Percentiles rank a stretch among this genome's conserved stretches.
Evolutionary conservation across 2,797 vertebrate species (phyloP).

Genomic region (Micropoecilia bifurca): DNA sequence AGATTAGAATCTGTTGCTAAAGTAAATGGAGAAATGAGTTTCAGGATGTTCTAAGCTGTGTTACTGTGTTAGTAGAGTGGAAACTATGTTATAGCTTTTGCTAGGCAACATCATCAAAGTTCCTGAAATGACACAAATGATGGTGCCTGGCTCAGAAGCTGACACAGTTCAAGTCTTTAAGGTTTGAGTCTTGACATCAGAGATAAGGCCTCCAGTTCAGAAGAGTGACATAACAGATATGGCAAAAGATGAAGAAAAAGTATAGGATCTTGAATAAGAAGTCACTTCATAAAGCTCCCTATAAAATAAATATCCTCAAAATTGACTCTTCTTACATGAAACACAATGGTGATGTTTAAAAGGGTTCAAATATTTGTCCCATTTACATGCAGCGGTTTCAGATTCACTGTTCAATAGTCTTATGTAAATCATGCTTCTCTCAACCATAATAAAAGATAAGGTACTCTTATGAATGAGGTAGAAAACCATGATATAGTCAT

Average conservation of each 20-base stretch:
- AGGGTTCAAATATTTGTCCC: background rate
- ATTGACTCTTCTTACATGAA: background rate
- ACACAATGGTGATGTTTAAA: background rate
- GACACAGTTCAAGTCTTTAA: background rate
- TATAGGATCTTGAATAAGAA: background rate
- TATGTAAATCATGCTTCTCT: constrained; percentile 29
- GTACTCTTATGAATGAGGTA: background rate
- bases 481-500: background rate
- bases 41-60: background rate
- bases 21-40: background rate
- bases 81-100: background rate
- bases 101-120: background rate
- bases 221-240: background rate
- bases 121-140: background rate
- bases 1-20: background rate
- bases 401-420: constrained; percentile 18
- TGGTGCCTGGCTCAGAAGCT: background rate
- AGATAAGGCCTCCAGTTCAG: background rate
- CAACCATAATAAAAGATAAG: constrained; percentile 26
- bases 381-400: background rate
- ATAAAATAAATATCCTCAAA: background rate
- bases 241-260: background rate
- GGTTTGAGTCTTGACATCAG: background rate
- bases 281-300: constrained; percentile 1
- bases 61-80: background rate